Base-by-base conservation (phyloP, 2,888 invertebrate species). In the Aquatica leii region DNA sequence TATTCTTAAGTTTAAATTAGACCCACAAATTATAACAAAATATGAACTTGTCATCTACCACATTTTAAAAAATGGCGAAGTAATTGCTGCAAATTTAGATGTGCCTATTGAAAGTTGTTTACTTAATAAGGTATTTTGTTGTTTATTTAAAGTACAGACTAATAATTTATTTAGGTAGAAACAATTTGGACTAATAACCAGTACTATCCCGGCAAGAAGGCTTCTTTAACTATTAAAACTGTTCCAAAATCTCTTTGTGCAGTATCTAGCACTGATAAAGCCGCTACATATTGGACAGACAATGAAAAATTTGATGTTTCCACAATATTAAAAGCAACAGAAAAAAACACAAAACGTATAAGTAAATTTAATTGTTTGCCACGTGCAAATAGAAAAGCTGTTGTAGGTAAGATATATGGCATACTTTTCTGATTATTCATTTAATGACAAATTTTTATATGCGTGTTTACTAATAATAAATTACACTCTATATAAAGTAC, bases 201-300 rank as follows among this genome's bases (percentile, higher is more conserved):
- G 1, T 80, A 83, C 15, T 78, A 78, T 55, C 87, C 88, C 0
- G 87, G 87, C 8, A 80, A 81, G 9, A 72, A 77, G 15, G 82
- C 85, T 1, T 80, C 80, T 5, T 76, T 87, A 31, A 80, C 81
- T 34, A 76, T 88, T 6, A 80, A 81, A 68, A 84, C 87, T 0
- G 80, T 82, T 0, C 82, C 86, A 0, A 80, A 82, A 61, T 88
- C 88, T 0, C 72, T 87, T 0, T 88, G 88, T 72, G 85, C 86
- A 8, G 72, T 87, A 15, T 84, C 86, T 0, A 84, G 85, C 1
- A 82, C 86, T 0, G 88, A 88, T 75, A 85, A 85, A 71, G 85
- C 87, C 58, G 83, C 84, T 0, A 81, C 80, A 40, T 84, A 86
- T 65, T 71, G 85, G 49, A 65, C 69, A 14, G 61, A 62, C 51